Conservation (phyloP, 2,888 invertebrate genomes). For the Fragum sueziense region DNA sequence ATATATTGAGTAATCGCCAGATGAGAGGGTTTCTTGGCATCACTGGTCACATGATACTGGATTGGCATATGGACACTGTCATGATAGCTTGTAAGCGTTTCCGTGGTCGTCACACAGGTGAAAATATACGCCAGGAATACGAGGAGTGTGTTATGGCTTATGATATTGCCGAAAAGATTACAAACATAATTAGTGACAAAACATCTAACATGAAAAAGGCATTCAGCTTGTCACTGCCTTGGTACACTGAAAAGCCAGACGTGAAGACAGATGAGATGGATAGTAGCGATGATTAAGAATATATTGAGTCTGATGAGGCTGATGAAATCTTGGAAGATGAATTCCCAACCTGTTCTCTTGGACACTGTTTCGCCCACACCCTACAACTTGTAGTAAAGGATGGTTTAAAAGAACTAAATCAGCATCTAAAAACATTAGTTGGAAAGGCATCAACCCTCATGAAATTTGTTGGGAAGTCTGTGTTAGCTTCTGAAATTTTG, state of each 20-base stretch:
- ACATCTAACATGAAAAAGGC: slow-evolving; percentile 7
- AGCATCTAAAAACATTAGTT: too few species aligned
- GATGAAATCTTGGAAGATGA: too few species aligned
- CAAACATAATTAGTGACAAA: slow-evolving; percentile 5
- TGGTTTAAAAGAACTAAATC: too few species aligned
- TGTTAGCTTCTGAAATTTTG: too few species aligned
- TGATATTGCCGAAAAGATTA: slow-evolving; percentile 6
- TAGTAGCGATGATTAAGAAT: background rate
- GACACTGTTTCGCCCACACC: background rate
- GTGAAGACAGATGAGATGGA: too few species aligned
- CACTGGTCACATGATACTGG: background rate
- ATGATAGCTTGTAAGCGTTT: background rate
- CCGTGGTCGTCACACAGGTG: background rate
- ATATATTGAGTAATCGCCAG: slow-evolving; percentile 5
- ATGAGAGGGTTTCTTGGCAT: slow-evolving; percentile 12
- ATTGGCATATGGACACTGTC: slow-evolving; percentile 1
- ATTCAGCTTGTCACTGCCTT: slow-evolving; percentile 2
- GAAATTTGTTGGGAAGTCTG: too few species aligned
- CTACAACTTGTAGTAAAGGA: background rate
- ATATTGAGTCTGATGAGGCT: background rate
- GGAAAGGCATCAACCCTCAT: too few species aligned
- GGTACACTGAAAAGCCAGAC: background rate
- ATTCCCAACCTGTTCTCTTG: background rate
- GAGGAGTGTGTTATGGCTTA: background rate
- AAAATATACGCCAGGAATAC: too few species aligned